Percentiles rank a stretch among this genome's conserved stretches.
Conservation (phyloP, 2,888 invertebrate genomes). For the Hirudinaria manillensis region DNA sequence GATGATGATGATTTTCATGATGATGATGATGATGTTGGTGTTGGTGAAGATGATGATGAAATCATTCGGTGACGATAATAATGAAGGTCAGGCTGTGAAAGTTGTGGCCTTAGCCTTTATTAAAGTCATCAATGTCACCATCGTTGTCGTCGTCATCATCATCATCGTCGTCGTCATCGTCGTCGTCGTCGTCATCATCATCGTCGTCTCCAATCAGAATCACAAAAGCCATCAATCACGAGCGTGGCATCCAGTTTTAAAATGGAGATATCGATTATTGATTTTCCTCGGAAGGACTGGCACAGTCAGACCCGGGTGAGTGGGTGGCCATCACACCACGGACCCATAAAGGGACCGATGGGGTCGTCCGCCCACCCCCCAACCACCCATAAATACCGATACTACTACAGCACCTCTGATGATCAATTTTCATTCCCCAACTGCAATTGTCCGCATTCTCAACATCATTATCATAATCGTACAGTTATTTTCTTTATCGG, state of each 20-base stretch:
- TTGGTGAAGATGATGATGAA: neutral
- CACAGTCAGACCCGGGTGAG: too few species aligned
- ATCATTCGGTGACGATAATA: too few species aligned
- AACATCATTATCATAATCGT: conserved; percentile 3
- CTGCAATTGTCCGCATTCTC: neutral
- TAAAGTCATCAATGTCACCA: neutral
- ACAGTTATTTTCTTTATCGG: neutral
- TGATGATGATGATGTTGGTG: neutral
- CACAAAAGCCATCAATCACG: too few species aligned
- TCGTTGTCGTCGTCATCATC: conserved; percentile 1
- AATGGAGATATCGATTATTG: too few species aligned
- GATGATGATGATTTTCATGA: conserved; percentile 8
- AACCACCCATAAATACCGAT: too few species aligned
- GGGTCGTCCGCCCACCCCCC: too few species aligned
- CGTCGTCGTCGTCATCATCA: neutral
- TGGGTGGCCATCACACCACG: too few species aligned
- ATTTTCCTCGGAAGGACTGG: too few species aligned
- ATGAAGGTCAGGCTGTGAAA: neutral
- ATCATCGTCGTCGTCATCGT: conserved; percentile 3
- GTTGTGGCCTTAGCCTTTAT: neutral
- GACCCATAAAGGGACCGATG: too few species aligned
- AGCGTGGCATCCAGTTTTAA: too few species aligned
- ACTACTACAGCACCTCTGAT: too few species aligned
- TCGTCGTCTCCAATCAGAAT: neutral
- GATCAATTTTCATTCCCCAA: too few species aligned